These are phyloP conservation scores for Tinea pellionella DNA, from an alignment of 2,888 invertebrate genomes.

Conservation along the genomic window DNA sequence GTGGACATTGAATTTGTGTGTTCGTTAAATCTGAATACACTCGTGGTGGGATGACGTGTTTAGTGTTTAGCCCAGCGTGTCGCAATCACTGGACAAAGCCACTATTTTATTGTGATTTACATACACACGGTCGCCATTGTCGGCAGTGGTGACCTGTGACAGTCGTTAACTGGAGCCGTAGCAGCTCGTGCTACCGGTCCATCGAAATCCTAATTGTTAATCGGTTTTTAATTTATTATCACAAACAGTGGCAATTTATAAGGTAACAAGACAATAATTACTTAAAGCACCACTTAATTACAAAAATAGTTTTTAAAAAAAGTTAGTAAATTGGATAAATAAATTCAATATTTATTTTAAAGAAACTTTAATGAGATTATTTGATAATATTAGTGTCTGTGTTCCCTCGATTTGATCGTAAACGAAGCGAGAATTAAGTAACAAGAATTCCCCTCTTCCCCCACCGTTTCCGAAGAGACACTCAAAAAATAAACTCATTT, in stretches of 20 bases:
- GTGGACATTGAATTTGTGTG: neutral
- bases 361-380: neutral
- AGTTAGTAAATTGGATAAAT: no score
- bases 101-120: slow-evolving; percentile 65
- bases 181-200: neutral
- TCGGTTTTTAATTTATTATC: neutral
- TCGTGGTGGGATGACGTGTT: slow-evolving; percentile 33
- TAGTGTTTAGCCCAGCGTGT: slow-evolving; percentile 57
- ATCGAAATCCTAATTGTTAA: neutral
- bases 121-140: slow-evolving; percentile 60
- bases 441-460: slow-evolving; percentile 25
- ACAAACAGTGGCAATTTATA: no score
- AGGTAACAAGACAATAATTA: no score
- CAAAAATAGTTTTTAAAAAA: no score
- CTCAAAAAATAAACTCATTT: slow-evolving; percentile 38
- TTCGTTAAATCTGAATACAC: neutral
- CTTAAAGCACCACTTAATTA: no score
- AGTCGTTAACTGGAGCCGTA: slow-evolving; percentile 53
- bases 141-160: slow-evolving; percentile 46
- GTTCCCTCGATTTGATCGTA: slow-evolving; percentile 32
- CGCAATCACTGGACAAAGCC: slow-evolving; percentile 61
- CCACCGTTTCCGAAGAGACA: slow-evolving; percentile 22
- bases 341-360: neutral
- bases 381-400: slow-evolving; percentile 26
- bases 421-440: slow-evolving; percentile 27